Base-by-base conservation (phyloP, 2,113 vertebrate genomes). In the Stictonetta naevosa region DNA sequence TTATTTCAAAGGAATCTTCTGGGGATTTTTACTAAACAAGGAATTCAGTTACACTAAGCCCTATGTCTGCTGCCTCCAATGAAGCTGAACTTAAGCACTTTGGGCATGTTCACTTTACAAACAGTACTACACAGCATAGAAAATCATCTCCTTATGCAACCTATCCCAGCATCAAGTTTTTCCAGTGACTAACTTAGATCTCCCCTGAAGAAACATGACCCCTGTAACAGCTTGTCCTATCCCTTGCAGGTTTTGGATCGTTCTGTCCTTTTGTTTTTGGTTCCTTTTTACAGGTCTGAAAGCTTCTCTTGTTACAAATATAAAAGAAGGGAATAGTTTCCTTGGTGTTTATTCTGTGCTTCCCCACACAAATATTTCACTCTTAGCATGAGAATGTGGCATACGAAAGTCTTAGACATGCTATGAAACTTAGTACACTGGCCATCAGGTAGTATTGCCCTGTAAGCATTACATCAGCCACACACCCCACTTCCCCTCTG, bases 311-410 rank as follows among this genome's bases (percentile, higher is more conserved):
- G 16, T 36, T 79, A 78, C 12, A 42, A 67, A 84, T 13, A 21
- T 34, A 40, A 63, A 22, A 14, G 19, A 58, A n/a, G 3, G 17
- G 3, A 83, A 40, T 3, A 16, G 10, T 42, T 90, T 88, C 34
- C 17, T 77, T 38, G 33, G 1, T 36, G 29, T 81, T 95, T 88
- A 83, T 17, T 77, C 50, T 53, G 5, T 4, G 3, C 17, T 78
- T 92, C 48, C 26, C 33, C 56, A 90, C 60, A 29, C 56, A 93
- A 75, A 68, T 88, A 93, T 90, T 72, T 90, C 5, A 67, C 58
- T 81, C 25, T 48, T 84, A 58, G 75, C 13, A 15, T 19, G 33
- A 63, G 11, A 53, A 22, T 11, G 26, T 4, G 34, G 73, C 68
- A 80, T 22, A 83, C n/a, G 8, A 55, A 88, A 86, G 29, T 59